Evolutionary conservation across 2,113 vertebrate species (phyloP).

Genomic region (Ivindomyrus marchei): DNA sequence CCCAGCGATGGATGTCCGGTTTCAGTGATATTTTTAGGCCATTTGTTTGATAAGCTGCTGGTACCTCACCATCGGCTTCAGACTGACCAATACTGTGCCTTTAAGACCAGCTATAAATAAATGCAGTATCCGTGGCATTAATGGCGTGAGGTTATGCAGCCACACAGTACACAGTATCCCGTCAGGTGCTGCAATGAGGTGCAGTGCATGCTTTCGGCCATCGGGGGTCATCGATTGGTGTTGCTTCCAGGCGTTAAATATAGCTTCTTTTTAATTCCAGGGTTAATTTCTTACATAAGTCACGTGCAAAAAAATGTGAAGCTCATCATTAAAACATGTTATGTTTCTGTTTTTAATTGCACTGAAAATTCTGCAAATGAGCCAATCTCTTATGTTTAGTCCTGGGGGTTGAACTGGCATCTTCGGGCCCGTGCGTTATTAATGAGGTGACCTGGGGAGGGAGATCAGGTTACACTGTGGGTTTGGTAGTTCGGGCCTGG

Average conservation of each 20-base stretch:
- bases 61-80: neutral
- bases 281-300: neutral
- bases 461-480: neutral
- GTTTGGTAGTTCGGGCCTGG: neutral
- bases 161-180: neutral
- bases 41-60: neutral
- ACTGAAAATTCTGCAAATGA: neutral
- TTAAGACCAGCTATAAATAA: constrained; percentile 4
- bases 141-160: neutral
- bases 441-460: neutral
- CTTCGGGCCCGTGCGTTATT: neutral
- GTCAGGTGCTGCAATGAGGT: neutral
- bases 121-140: neutral
- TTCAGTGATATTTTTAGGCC: neutral
- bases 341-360: neutral
- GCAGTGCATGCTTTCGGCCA: neutral
- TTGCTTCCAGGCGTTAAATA: neutral
- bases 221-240: neutral
- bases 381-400: neutral
- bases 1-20: neutral
- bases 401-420: neutral
- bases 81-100: neutral
- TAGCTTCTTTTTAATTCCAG: neutral
- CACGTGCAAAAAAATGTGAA: neutral
- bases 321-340: neutral